Percentiles rank a stretch among this genome's conserved stretches.
Evolutionary conservation across 2,113 vertebrate genomes (phyloP).

Genomic region (Helogale parvula): DNA sequence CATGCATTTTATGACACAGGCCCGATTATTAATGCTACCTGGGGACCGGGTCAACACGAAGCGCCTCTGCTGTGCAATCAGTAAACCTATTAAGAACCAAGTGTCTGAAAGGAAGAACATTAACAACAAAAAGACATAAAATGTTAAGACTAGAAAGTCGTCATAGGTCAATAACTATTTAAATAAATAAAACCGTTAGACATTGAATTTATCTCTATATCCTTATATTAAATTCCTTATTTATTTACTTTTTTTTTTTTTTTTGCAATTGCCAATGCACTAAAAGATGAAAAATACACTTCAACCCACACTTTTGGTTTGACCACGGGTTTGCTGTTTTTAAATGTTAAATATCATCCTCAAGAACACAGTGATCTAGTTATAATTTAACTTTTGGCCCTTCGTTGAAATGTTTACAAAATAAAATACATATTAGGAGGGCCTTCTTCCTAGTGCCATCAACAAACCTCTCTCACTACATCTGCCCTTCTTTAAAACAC

Average conservation of each 20-base stretch:
- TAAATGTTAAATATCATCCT: constrained; percentile 63
- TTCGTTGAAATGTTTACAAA: constrained; percentile 74
- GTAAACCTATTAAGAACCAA: constrained; percentile 76
- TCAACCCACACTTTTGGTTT: constrained; percentile 76
- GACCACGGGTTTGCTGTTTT: constrained; percentile 65
- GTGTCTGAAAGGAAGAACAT: constrained; percentile 70
- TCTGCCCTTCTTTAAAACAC: constrained; percentile 56
- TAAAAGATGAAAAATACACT: constrained; percentile 70
- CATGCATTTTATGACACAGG: constrained; percentile 73
- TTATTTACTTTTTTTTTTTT: constrained; percentile 62
- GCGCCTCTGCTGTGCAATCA: constrained; percentile 79
- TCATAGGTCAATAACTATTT: constrained; percentile 76
- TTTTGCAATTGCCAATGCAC: constrained; percentile 73
- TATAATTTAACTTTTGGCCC: constrained; percentile 77
- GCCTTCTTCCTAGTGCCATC: constrained; percentile 57
- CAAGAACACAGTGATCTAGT: constrained; percentile 61
- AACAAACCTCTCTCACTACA: constrained; percentile 12
- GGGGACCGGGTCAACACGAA: constrained; percentile 75
- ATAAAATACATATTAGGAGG: constrained; percentile 60
- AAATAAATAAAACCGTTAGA: constrained; percentile 84
- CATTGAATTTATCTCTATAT: constrained; percentile 77
- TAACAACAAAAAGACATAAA: constrained; percentile 75
- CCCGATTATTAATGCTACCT: constrained; percentile 75
- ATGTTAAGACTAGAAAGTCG: constrained; percentile 79
- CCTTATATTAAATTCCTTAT: constrained; percentile 81